Base-by-base conservation (phyloP, 2,113 vertebrate genomes). In the Ovibos moschatus region DNA sequence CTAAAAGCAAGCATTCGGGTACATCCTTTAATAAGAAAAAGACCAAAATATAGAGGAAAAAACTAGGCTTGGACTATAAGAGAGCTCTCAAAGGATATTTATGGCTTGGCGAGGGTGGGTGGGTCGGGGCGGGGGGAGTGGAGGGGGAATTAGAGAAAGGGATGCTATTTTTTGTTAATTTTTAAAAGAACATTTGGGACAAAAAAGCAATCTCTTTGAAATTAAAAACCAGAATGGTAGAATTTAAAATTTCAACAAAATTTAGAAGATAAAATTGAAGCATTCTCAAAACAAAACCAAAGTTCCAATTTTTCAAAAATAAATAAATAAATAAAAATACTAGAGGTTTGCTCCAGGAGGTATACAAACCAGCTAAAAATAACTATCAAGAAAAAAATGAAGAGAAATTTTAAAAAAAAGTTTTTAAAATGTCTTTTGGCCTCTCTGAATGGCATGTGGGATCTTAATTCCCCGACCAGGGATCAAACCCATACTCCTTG, bases 311-410 rank as follows among this genome's bases (percentile, higher is more conserved):
- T 23, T 43, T 64, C 30, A 40, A 71, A 71, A 47, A 91, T 83
- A 87, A 21, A 12, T n/a, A n/a, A 51, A 87, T 60, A 78, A 88
- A 91, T 45, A 62, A 97, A 94, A 96, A 95, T 86, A 36, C 36
- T 64, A 84, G 15, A 78, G 21, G 50, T 71, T 71, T 93, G 51
- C 87, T 79, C 21, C 43, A 76, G 55, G 33, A 86, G 23, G 55
- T 33, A 76, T 71, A 81, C 45, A 79, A 94, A 74, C 27, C 40
- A 60, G 50, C 25, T 82, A 81, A 60, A 60, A 58, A 89, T 45
- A 84, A 91, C 25, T 86, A 86, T 36, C 67, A 21, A 79, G 74
- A 90, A 55, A 58, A 50, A 50, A 71, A 40, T 15, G 15, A 28
- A n/a, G 9, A 47, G 40, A 91, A 51, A 76, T 7, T 43, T 71